A percentile compares a stretch with the other conserved stretches of the same genome.
Evolutionary conservation across 2,888 invertebrate genomes (phyloP).

Genomic region (Cyaniris semiargus): DNA sequence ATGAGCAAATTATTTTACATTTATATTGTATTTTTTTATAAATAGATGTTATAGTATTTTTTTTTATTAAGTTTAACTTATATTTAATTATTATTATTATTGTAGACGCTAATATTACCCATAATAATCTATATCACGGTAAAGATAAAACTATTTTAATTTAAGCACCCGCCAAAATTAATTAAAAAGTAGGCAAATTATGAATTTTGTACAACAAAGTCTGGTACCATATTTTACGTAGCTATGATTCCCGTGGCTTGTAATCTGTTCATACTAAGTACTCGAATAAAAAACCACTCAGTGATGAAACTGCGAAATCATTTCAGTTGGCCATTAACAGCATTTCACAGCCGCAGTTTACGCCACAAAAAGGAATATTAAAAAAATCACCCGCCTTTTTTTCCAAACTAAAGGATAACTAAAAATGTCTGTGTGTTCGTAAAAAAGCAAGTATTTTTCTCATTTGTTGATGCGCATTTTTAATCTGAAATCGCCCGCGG

Average conservation of each 20-base stretch:
- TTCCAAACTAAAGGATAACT: conserved; percentile 32
- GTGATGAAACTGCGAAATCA: neutral
- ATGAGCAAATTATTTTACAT: neutral
- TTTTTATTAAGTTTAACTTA: neutral
- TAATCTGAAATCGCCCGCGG: conserved; percentile 53
- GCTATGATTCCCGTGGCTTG: neutral
- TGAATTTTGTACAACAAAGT: neutral
- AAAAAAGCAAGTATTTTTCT: conserved; percentile 31
- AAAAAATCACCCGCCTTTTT: conserved; percentile 25
- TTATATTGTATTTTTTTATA: neutral
- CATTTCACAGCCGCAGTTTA: conserved; percentile 1
- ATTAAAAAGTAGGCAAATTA: neutral
- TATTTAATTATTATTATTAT: neutral
- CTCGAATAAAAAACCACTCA: neutral
- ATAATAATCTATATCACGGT: neutral
- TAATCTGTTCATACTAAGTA: neutral
- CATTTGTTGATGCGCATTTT: conserved; percentile 43
- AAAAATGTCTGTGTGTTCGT: conserved; percentile 30
- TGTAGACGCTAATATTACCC: neutral
- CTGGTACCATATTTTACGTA: too few species aligned
- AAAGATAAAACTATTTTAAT: neutral
- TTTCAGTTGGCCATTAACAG: conserved; percentile 17
- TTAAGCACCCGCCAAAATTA: neutral
- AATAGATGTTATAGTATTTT: neutral
- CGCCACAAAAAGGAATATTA: conserved; percentile 30